phyloP scores from a whole-genome alignment of 2,888 invertebrate species.

The Phlogophora meticulosa region DNA sequence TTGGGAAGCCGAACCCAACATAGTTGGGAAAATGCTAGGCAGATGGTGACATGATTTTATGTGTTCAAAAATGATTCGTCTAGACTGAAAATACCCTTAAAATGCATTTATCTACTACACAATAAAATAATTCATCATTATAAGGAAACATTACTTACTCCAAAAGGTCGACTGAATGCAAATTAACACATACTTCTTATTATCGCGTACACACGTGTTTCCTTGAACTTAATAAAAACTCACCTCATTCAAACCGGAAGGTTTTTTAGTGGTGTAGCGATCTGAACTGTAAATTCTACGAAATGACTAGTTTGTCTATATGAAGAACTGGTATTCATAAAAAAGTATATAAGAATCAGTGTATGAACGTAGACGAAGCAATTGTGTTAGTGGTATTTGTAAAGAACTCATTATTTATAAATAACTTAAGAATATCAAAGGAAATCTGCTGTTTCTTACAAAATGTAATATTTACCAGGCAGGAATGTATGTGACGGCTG shows the following conservation, averaged over 20 bases:
- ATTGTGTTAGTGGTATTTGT: too few species aligned
- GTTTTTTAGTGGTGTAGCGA: slow-evolving; percentile 13
- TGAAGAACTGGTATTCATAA: neutral
- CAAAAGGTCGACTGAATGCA: slow-evolving; percentile 23
- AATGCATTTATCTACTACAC: neutral
- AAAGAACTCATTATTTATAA: too few species aligned
- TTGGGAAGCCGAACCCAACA: too few species aligned
- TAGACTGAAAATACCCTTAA: neutral
- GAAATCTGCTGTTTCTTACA: too few species aligned
- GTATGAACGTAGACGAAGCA: neutral
- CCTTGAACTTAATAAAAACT: slow-evolving; percentile 47
- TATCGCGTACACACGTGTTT: neutral
- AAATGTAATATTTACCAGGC: too few species aligned
- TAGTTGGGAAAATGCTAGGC: too few species aligned
- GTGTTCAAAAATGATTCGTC: neutral
- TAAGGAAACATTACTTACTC: slow-evolving; percentile 14
- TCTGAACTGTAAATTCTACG: neutral
- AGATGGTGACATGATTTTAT: too few species aligned
- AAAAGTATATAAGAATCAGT: neutral
- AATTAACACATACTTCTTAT: slow-evolving; percentile 31
- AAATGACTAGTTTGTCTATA: neutral
- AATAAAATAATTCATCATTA: slow-evolving; percentile 22
- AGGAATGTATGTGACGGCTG: too few species aligned
- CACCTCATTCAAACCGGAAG: slow-evolving; percentile 21
- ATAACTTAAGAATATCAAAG: too few species aligned